A percentile compares a stretch with the other conserved stretches of the same genome.
Conservation (phyloP, 2,113 vertebrate genomes). For the Oncorhynchus clarkii region DNA sequence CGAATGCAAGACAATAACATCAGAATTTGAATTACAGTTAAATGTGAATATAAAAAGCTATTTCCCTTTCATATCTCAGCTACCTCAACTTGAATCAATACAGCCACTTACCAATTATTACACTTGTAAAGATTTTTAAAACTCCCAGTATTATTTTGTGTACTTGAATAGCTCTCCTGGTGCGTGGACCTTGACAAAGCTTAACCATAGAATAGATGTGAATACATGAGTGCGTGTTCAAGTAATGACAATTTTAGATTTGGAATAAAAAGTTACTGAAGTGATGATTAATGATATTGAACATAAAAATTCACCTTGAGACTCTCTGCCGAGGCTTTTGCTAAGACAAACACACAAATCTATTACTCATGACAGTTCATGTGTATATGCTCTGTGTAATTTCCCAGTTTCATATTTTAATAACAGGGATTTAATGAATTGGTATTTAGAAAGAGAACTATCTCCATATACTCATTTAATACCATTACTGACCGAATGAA, state of each 20-base stretch:
- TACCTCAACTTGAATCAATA: neutral
- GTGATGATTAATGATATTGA: constrained; percentile 73
- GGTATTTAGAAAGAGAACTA: constrained; percentile 92
- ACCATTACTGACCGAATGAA: constrained; percentile 99
- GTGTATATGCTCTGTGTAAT: constrained; percentile 95
- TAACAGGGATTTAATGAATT: constrained; percentile 98
- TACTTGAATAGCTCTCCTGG: constrained; percentile 58
- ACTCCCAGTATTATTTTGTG: constrained; percentile 50
- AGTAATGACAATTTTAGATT: constrained; percentile 50
- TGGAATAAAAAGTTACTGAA: constrained; percentile 53
- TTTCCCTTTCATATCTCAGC: constrained; percentile 2
- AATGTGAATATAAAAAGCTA: constrained; percentile 3
- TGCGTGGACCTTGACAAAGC: constrained; percentile 58
- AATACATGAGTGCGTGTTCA: constrained; percentile 37
- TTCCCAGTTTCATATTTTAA: constrained; percentile 93
- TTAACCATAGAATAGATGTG: constrained; percentile 20
- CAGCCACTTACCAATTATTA: constrained; percentile 32
- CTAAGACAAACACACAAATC: constrained; percentile 73
- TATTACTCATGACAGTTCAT: constrained; percentile 75
- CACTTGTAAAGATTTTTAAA: constrained; percentile 34
- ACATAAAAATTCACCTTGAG: constrained; percentile 81
- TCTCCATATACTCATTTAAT: constrained; percentile 94
- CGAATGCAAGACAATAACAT: constrained; percentile 3
- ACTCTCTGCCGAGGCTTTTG: constrained; percentile 78
- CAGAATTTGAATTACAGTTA: neutral